These are phyloP conservation scores for Tryphoninae sp. DNA, from an alignment of 2,888 invertebrate genomes.

Conservation along the genomic window DNA sequence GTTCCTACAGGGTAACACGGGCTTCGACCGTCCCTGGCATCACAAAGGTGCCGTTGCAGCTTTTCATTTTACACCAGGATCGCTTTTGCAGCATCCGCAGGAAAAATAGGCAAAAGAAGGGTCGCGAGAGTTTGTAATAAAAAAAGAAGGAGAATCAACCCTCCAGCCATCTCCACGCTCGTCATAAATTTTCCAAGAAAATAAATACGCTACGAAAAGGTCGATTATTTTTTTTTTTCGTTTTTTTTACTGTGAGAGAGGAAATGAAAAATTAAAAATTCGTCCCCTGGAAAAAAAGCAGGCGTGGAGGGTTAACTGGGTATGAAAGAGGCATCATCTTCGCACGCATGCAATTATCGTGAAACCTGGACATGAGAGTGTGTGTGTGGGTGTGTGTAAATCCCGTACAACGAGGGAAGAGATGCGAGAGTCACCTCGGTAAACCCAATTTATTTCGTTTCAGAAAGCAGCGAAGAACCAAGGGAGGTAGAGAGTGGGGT, in stretches of 20 bases:
- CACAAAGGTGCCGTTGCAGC: conserved; percentile 59
- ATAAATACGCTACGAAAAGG: conserved; percentile 35
- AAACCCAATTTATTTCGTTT: conserved; percentile 80
- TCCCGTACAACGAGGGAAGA: conserved; percentile 60
- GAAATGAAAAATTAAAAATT: conserved; percentile 43
- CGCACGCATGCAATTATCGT: conserved; percentile 56
- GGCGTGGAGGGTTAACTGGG: conserved; percentile 10
- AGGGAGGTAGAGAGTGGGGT: conserved; percentile 70
- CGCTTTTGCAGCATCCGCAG: conserved; percentile 13
- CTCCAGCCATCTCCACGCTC: conserved; percentile 29
- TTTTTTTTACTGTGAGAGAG: conserved; percentile 13
- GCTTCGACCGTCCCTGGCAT: conserved; percentile 34
- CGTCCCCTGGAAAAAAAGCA: conserved; percentile 19
- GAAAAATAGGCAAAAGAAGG: conserved; percentile 30
- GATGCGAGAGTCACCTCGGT: conserved; percentile 68
- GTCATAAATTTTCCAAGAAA: conserved; percentile 54
- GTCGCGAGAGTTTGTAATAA: conserved; percentile 30
- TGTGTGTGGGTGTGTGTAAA: conserved; percentile 47
- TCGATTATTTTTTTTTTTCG: conserved; percentile 2
- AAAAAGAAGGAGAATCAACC: conserved; percentile 1
- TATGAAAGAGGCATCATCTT: conserved; percentile 35
- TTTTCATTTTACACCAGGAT: conserved; percentile 49
- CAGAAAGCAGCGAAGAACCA: conserved; percentile 60
- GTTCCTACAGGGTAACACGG: conserved; percentile 34
- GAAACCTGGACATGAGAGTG: conserved; percentile 27